Conservation (phyloP, 30 jellyfish, hydroid and myxozoan species). For the Chrysaora quinquecirrha region DNA sequence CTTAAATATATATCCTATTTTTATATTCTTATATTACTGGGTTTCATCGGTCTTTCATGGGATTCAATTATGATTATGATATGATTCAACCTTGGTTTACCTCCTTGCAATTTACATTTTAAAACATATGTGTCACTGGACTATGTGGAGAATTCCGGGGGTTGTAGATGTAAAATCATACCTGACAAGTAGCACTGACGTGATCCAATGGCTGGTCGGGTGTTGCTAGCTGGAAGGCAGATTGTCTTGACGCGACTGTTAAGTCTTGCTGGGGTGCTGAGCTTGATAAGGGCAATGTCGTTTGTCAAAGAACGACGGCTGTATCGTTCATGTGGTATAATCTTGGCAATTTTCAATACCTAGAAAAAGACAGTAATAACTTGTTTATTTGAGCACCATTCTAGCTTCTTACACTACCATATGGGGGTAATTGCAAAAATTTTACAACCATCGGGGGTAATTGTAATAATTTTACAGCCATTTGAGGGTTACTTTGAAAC, state of each 20-base stretch:
- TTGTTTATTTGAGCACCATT: no score
- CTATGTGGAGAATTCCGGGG: no score
- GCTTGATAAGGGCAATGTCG: constrained; percentile 83
- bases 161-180: constrained; percentile 14
- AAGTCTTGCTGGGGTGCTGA: constrained; percentile 71
- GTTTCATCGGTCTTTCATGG: no score
- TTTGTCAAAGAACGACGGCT: constrained; percentile 22
- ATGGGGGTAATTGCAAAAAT: no score
- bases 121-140: no score
- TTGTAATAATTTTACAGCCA: background rate
- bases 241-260: constrained; percentile 65
- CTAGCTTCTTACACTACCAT: no score
- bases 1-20: no score
- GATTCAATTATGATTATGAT: no score
- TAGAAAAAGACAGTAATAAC: background rate
- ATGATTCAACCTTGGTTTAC: no score
- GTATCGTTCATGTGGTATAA: constrained; percentile 65
- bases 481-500: no score
- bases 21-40: no score
- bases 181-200: constrained; percentile 85
- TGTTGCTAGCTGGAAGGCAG: constrained; percentile 69
- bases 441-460: background rate
- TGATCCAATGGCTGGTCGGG: constrained; percentile 64
- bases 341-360: constrained; percentile 43
- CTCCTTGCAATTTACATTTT: no score